Evolutionary conservation across 35 echinoderm and acorn worm genomes (phyloP).

Genomic region (Holothuria glaberrima): DNA sequence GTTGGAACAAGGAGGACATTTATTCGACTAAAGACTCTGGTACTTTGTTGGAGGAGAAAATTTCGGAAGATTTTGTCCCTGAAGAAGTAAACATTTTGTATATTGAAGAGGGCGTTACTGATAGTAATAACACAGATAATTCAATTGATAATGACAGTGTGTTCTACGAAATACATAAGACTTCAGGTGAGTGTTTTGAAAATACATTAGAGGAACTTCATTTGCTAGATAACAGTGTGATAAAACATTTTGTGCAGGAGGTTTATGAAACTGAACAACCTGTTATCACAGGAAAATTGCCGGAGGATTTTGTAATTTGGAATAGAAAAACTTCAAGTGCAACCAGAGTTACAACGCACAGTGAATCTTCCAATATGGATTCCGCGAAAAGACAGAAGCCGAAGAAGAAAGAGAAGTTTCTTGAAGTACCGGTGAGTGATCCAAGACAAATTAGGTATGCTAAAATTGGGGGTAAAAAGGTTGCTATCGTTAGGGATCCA

Average conservation of each 20-base stretch:
- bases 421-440: conserved; percentile 62
- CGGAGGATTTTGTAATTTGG: no score
- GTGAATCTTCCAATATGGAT: conserved; percentile 4
- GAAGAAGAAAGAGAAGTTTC: conserved; percentile 18
- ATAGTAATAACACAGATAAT: neutral
- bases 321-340: no score
- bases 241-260: no score
- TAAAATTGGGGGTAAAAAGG: conserved; percentile 56
- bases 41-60: neutral
- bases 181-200: no score
- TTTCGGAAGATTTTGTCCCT: neutral
- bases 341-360: neutral
- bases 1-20: no score
- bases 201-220: no score
- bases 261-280: no score
- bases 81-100: neutral
- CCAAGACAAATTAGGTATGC: conserved; percentile 40
- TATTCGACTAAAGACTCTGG: no score
- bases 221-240: no score
- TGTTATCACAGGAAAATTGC: no score
- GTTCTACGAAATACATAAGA: no score
- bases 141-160: neutral
- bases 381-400: neutral
- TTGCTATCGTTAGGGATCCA: conserved; percentile 58
- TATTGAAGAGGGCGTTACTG: neutral